Evolutionary conservation across 2,113 vertebrate genomes (phyloP), one percentile per base, ranked within the genome.

Genomic region (Monopterus albus): DNA sequence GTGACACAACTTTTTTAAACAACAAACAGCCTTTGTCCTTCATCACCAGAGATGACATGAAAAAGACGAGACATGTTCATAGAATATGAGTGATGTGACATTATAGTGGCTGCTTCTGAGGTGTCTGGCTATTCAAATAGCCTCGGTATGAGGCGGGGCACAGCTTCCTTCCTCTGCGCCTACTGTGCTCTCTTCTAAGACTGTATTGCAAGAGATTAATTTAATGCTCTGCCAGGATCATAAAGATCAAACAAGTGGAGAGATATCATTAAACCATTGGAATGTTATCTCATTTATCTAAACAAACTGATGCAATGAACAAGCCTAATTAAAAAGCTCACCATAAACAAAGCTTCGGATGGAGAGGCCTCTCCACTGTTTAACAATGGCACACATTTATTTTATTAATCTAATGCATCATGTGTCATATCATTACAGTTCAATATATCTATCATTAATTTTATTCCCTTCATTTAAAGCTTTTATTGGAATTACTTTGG

Each of bases 401-500:
- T 97, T 96, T 97, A 97, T 98, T 96, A 96, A 97, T 98, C 95
- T 96, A 97, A 96, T 96, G 97, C 96, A 95, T 97, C 95, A 95
- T 97, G 96, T 96, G 97, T 99, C 95, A 96, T 96, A 97, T 98
- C 95, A 96, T 97, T 98, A 96, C 95, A 95, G 95, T 96, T 98
- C 95, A 95, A 96, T 96, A 96, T 93, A 93, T 98, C 97, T 98
- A 96, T 97, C 96, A 97, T 98, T 98, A 97, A 98, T 98, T 98
- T 98, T 96, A 98, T 97, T 97, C 95, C 95, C 94, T 97, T 98
- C 95, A 97, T 95, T 98, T 97, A 97, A 96, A 95, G 95, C 96
- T 98, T 98, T 98, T 98, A 99, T 98, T 98, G 95, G 96, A 97
- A 98, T 99, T 98, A 98, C 97, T 98, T 98, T 95, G 95, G 96